Base-by-base conservation (phyloP, 1,140 invertebrate species). In the Aphidius ervi region DNA sequence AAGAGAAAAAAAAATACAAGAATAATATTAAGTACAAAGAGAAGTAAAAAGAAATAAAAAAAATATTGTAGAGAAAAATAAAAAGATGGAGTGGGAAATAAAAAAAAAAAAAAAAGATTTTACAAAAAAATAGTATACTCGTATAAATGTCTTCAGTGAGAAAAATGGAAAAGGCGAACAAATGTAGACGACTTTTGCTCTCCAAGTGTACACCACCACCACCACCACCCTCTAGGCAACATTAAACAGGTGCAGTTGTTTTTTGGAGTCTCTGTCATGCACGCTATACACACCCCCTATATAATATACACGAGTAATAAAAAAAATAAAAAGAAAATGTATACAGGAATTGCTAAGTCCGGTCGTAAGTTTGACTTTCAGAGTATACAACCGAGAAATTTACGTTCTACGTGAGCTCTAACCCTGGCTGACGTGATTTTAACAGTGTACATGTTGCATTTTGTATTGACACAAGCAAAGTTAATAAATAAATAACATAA, bases 61-160 rank as follows among this genome's bases (percentile, higher is more conserved):
- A 45, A 56, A 46, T 46, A 46, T 37, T 43, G 43, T 10, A 42
- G 20, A 42, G 31, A 56, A 46, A 46, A 56, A 46, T n/a, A 46
- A 46, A 46, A 5, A 6, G 9, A 45, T 23, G 20, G 41, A 9
- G 39, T 45, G 45, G 23, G 43, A 55, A 5, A 16, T 23, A 6
- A 41, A 9, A 53, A 10, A 16, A 6, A 40, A 10, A 0, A n/a
- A 9, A 20, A 31, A n/a, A 45, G 16, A 16, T 16, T 16, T 16
- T 16, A 16, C 1, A 16, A 55, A 45, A 43, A 55, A 45, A 45
- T 42, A 8, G 9, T 9, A 45, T 45, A 52, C 58, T 59, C 58
- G 47, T 59, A 31, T 31, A 59, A 59, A 59, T 59, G 58, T 59
- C 58, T 46, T 52, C 8, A 31, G 20, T 46, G 9, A 46, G 31